Conservation (phyloP, 2,888 invertebrate species). For the Alloscopus bannaensis region DNA sequence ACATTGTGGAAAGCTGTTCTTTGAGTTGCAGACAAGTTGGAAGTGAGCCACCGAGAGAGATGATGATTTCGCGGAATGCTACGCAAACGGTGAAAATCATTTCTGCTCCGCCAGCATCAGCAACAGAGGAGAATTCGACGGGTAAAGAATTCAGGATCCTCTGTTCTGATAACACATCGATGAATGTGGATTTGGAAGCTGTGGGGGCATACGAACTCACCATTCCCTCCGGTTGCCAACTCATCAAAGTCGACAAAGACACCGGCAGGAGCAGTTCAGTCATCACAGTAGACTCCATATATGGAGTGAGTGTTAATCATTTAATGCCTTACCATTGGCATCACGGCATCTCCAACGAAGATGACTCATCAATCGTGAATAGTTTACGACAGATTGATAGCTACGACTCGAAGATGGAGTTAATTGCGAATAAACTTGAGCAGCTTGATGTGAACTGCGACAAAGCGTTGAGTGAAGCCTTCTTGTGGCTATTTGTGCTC, state of each 20-base stretch:
- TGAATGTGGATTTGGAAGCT: slow-evolving; percentile 17
- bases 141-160: slow-evolving; percentile 1
- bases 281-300: neutral
- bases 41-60: slow-evolving; percentile 5
- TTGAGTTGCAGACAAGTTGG: slow-evolving; percentile 41
- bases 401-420: slow-evolving; percentile 11
- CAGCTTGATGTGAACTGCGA: slow-evolving; percentile 18
- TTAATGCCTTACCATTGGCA: slow-evolving; percentile 66
- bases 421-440: slow-evolving; percentile 23
- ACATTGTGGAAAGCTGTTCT: slow-evolving; percentile 43
- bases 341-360: neutral
- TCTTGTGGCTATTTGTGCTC: slow-evolving; percentile 48
- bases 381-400: neutral
- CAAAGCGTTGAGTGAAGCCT: slow-evolving; percentile 34
- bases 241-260: neutral
- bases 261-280: neutral
- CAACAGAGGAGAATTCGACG: neutral
- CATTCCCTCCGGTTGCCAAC: slow-evolving; percentile 19
- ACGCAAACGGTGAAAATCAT: slow-evolving; percentile 27
- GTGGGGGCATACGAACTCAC: slow-evolving; percentile 44
- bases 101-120: neutral
- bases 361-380: neutral
- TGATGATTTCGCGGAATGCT: slow-evolving; percentile 3
- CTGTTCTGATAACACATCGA: slow-evolving; percentile 20
- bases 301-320: slow-evolving; percentile 23